Conservation (phyloP, 2,113 vertebrate species). For the Ophiodon elongatus region DNA sequence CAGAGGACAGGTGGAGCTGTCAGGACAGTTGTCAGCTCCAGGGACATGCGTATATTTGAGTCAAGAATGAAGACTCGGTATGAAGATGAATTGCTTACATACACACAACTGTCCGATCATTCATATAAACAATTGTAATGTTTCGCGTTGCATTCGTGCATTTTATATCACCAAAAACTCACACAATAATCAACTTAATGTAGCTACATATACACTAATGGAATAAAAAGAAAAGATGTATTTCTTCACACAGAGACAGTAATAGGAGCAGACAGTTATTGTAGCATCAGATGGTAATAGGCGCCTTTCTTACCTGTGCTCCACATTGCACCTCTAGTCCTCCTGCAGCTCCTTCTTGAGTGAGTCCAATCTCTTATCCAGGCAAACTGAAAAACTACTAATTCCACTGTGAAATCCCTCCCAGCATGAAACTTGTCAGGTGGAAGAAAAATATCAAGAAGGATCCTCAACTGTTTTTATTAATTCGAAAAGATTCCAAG, state of each 20-base stretch:
- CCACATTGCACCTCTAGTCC: slow-evolving; percentile 78
- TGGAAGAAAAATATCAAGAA: slow-evolving; percentile 7
- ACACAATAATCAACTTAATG: not conserved
- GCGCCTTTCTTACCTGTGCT: slow-evolving; percentile 78
- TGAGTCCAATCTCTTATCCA: slow-evolving; percentile 45
- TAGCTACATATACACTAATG: not conserved
- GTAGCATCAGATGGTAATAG: not conserved
- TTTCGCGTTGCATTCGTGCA: not conserved
- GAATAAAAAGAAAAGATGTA: not conserved
- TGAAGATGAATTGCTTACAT: not conserved
- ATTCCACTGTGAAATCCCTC: slow-evolving; percentile 55
- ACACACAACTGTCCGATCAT: not conserved
- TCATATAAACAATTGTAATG: not conserved
- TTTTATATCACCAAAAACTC: not conserved
- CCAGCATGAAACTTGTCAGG: slow-evolving; percentile 41
- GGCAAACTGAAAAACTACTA: slow-evolving; percentile 25
- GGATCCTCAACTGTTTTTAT: slow-evolving; percentile 45
- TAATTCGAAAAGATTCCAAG: slow-evolving; percentile 43
- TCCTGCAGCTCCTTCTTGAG: slow-evolving; percentile 44
- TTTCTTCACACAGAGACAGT: not conserved
- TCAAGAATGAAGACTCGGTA: not conserved
- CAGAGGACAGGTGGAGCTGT: slow-evolving; percentile 62
- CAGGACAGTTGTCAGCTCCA: slow-evolving; percentile 41
- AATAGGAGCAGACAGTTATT: not conserved
- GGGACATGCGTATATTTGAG: slow-evolving; percentile 9